phyloP scores from a whole-genome alignment of 2,888 invertebrate genomes.

The Drosophila flavopinicola region DNA sequence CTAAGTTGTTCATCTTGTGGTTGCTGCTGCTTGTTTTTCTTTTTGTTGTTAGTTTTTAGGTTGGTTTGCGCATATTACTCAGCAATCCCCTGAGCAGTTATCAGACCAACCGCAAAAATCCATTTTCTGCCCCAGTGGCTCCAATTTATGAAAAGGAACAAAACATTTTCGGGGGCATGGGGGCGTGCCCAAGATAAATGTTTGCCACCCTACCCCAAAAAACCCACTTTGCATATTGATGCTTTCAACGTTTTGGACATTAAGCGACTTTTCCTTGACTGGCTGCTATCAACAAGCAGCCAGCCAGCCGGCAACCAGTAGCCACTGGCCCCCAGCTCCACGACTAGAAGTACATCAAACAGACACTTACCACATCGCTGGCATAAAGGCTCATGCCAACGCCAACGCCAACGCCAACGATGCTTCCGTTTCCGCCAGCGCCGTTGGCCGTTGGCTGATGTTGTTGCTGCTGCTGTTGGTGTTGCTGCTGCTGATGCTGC shows the following conservation, averaged over 20 bases:
- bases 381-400: constrained; percentile 79
- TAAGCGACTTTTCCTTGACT: constrained; percentile 60
- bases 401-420: constrained; percentile 67
- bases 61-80: constrained; percentile 35
- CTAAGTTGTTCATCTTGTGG: constrained; percentile 15
- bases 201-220: constrained; percentile 28
- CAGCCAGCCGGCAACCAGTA: constrained; percentile 11
- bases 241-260: constrained; percentile 73
- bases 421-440: constrained; percentile 78
- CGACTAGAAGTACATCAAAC: constrained; percentile 72
- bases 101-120: constrained; percentile 72
- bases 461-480: constrained; percentile 59
- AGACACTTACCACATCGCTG: constrained; percentile 83
- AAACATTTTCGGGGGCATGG: constrained; percentile 45
- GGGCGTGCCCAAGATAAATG: constrained; percentile 63
- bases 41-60: constrained; percentile 1
- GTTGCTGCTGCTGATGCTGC: constrained; percentile 60
- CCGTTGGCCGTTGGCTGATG: constrained; percentile 63
- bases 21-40: constrained; percentile 2
- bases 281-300: constrained; percentile 65
- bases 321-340: constrained; percentile 20
- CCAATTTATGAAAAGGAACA: constrained; percentile 70
- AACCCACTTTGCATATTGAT: constrained; percentile 73
- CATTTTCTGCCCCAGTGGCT: constrained; percentile 75
- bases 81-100: constrained; percentile 59